These are phyloP conservation scores for Chouioia cunea DNA, from an alignment of 2,888 invertebrate species.

Conservation along the genomic window DNA sequence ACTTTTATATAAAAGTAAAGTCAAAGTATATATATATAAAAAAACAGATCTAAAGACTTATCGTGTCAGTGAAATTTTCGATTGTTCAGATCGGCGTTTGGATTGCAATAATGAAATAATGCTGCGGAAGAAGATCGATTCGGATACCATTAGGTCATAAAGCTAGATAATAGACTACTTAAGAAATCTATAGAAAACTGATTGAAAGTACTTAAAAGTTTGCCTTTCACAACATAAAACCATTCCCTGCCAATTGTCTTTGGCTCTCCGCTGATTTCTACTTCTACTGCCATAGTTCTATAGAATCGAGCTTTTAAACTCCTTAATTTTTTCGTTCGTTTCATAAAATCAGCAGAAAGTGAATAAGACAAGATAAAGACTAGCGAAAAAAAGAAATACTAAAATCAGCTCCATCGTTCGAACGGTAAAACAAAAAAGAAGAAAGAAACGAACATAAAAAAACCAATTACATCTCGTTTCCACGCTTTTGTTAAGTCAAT, in stretches of 20 bases:
- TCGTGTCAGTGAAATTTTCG: no score
- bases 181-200: not conserved
- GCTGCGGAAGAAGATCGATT: no score
- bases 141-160: no score
- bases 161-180: no score
- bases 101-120: no score
- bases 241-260: constrained; percentile 29
- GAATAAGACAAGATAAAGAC: constrained; percentile 2
- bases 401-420: constrained; percentile 22
- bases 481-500: constrained; percentile 42
- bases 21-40: no score
- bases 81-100: no score
- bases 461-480: constrained; percentile 37
- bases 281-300: constrained; percentile 27
- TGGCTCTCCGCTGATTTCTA: constrained; percentile 19
- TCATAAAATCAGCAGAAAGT: constrained; percentile 11
- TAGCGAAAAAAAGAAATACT: constrained; percentile 1
- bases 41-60: no score
- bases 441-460: constrained; percentile 4
- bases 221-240: constrained; percentile 26
- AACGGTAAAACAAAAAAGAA: constrained; percentile 20
- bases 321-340: constrained; percentile 27
- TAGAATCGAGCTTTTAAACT: constrained; percentile 32
- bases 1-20: no score
- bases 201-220: constrained; percentile 30